phyloP scores from a whole-genome alignment of 2,113 vertebrate genomes.

The Aldabrachelys gigantea region DNA sequence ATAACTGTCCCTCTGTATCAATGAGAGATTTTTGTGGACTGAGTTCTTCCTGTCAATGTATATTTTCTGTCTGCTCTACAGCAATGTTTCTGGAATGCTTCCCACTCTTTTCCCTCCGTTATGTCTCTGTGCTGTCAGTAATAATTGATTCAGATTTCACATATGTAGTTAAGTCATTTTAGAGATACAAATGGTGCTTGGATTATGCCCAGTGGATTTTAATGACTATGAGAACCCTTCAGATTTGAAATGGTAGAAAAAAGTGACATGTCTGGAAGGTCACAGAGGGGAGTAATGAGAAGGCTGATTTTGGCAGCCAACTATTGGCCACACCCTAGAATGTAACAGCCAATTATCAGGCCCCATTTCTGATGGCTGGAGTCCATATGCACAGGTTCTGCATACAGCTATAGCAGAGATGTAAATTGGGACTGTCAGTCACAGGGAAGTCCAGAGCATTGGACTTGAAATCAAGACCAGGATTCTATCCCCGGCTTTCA shows the following conservation, averaged over 20 bases:
- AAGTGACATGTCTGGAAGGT: background rate
- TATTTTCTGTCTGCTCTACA: background rate
- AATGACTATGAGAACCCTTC: background rate
- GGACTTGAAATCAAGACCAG: background rate
- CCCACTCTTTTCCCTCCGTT: conserved; percentile 2
- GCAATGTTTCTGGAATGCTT: conserved; percentile 31
- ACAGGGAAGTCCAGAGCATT: background rate
- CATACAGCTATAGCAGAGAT: background rate
- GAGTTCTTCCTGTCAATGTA: background rate
- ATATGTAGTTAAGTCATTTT: background rate
- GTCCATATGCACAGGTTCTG: accelerated
- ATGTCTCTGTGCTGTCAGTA: background rate
- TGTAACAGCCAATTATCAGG: background rate
- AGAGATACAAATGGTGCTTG: background rate
- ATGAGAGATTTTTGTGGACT: background rate
- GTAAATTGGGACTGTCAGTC: background rate
- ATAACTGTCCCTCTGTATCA: background rate
- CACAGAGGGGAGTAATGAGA: background rate
- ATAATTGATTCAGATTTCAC: background rate
- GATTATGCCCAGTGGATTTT: background rate
- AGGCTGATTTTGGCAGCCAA: background rate
- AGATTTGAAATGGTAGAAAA: background rate
- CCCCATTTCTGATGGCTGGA: background rate
- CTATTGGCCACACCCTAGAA: background rate
- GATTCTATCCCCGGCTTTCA: background rate